Evolutionary conservation across 2,797 vertebrate genomes (phyloP).

Genomic region (Australoheros facetus): DNA sequence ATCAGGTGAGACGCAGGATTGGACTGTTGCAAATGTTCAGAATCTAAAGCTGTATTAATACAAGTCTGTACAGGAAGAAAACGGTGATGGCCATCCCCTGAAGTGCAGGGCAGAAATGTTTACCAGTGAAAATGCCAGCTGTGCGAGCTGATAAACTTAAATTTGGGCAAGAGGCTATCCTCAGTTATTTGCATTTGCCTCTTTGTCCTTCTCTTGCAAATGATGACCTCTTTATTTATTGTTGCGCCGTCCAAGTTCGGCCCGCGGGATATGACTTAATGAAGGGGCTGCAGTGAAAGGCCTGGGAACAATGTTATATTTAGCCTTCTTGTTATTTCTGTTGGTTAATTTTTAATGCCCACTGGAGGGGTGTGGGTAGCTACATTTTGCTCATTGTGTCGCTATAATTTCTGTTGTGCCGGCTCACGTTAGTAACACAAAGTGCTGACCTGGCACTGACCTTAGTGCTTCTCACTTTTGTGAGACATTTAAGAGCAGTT

Average conservation of each 20-base stretch:
- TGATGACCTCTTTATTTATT: slow-evolving; percentile 21
- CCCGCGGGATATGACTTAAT: slow-evolving; percentile 37
- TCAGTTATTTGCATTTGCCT: not conserved
- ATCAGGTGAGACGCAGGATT: slow-evolving; percentile 55
- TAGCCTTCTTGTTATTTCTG: slow-evolving; percentile 48
- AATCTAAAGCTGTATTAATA: not conserved
- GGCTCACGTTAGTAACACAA: slow-evolving; percentile 5
- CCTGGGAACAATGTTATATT: slow-evolving; percentile 51
- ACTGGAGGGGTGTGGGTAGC: slow-evolving; percentile 23
- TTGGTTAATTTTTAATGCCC: slow-evolving; percentile 43
- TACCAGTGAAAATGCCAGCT: not conserved
- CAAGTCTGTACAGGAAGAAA: not conserved
- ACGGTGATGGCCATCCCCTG: not conserved
- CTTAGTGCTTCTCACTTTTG: not conserved
- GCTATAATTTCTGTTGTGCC: slow-evolving; percentile 17
- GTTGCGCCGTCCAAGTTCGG: slow-evolving; percentile 3
- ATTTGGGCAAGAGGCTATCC: not conserved
- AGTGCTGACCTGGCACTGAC: slow-evolving; percentile 14
- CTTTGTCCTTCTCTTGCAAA: not conserved
- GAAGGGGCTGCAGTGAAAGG: slow-evolving; percentile 24
- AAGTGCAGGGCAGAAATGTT: not conserved
- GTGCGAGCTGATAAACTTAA: not conserved
- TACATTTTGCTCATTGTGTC: slow-evolving; percentile 7
- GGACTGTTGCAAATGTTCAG: not conserved
- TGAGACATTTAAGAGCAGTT: not conserved